Evolutionary conservation across 2,888 invertebrate species (phyloP), one percentile per base, ranked within the genome.

Genomic region (Leptinotarsa tumamoca): DNA sequence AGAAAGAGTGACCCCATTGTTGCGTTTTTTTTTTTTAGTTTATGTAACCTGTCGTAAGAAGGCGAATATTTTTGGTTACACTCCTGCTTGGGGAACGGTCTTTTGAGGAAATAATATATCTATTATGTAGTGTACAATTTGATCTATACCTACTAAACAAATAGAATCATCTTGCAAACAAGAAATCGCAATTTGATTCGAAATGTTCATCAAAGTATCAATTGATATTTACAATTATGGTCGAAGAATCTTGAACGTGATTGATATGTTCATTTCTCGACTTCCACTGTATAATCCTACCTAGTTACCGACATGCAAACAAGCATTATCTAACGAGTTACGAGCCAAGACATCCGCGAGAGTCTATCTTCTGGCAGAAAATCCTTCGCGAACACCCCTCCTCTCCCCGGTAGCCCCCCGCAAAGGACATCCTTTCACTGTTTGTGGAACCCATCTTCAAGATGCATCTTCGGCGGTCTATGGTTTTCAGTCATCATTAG

Each of bases 401-500:
- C 43, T 15, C 18, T 54, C 69, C 69, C 73, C 79, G 68, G 13
- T 14, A 14, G 61, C 27, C 71, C 76, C 73, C 74, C 61, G 72
- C 71, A 75, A 75, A 80, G 78, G 80, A 80, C 78, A 77, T 80
- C 78, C 80, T 87, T 86, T 87, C 87, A 87, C 87, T 85, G 67
- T 67, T 61, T 66, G 66, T 69, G 68, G 67, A 80, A 70, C 82
- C 81, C 83, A 82, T 86, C 86, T 85, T 84, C 83, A 82, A 85
- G 85, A 85, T 85, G 79, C 80, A 79, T 83, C 83, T 80, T 73
- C 76, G 56, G 67, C 56, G 56, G 14, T 71, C 49, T 56, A 49
- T 66, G 74, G 81, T 81, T 85, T 84, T 86, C 85, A 85, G 85
- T 87, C 85, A 84, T 84, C 82, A 81, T 82, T 81, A 84, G 84